Evolutionary conservation across 2,113 vertebrate species (phyloP), one percentile per base, ranked within the genome.

Genomic region (Syngnathus scovelli): DNA sequence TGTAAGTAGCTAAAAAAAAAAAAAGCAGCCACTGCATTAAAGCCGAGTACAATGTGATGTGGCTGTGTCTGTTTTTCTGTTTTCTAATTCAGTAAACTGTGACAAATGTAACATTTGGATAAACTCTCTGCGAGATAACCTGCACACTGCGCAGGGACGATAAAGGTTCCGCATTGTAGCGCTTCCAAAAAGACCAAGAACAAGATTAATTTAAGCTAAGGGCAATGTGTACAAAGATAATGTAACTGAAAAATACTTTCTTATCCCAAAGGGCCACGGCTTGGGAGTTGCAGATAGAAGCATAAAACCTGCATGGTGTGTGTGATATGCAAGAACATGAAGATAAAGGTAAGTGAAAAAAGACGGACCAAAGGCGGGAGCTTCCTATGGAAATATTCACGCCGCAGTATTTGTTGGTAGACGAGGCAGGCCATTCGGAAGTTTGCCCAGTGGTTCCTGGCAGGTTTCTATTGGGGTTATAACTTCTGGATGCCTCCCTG

Each of bases 191-290:
- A 36, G 68, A 78, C 62, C 72, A 84, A 69, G 38, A 67, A 41
- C 16, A 16, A 59, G 67, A 77, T 64, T 56, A 74, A 80, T 82
- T 48, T 59, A 71, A 68, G 74, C 71, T 79, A 62, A 77, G 59
- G 70, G 58, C 43, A 23, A 64, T 37, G 23, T 70, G 75, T 52
- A 61, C 33, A 60, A 79, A 77, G 72, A 80, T 60, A 60, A 10
- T n/a, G 49, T 71, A 69, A 74, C 71, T 70, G 78, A 64, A 83
- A 86, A 81, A 83, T 80, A 81, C 66, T 74, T 69, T 62, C 67
- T 78, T 69, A 77, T 85, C 76, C 78, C 72, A 48, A 44, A 79
- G 87, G 83, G 80, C 79, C 51, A 18, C 33, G 49, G 58, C 15
- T 52, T 52, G 7, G 68, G 70, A 55, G 69, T 71, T 27, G 21